Evolutionary conservation across 2,888 invertebrate genomes (phyloP), one percentile per base, ranked within the genome.

Genomic region (Platycnemis pennipes): DNA sequence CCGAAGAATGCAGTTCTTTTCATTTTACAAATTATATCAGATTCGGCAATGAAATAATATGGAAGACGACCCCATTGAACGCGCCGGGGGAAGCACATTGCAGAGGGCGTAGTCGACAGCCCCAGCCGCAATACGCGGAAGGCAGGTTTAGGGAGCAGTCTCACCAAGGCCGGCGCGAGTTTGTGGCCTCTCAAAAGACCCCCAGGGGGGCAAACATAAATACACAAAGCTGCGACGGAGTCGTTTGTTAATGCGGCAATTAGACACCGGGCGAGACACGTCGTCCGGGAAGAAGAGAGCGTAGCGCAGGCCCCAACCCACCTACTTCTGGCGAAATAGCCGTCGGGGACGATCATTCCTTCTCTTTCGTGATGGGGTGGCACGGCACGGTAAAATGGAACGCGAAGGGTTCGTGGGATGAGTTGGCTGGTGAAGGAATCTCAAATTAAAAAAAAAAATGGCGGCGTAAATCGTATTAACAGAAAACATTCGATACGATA

Each of bases 191-290:
- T 37, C 77, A 77, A 77, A 77, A 37, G 77, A 37, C 37, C 19
- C 77, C 11, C 77, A 37, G 31, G 31, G 8, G 77, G 77, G 77
- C 77, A 11, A 37, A 26, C 37, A 37, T 77, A 77, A 31, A 7
- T 77, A 77, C 11, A 77, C 31, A n/a, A n/a, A n/a, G 31, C 1
- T 77, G 31, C 77, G 77, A 16, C 37, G 77, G 77, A 77, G 77
- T 77, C 77, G 37, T 77, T 77, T 77, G 77, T 26, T 77, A 77
- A 77, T 37, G 31, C 8, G 77, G 37, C 77, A 77, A 77, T 77
- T 77, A 77, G 77, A 13, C 77, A 37, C 2, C 37, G 77, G 37
- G 37, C 13, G 31, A 77, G 77, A 26, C 13, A 7, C 69, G 16
- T 63, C 63, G 63, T n/a, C 7, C 3, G 26, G 49, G 13, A 19